A percentile compares a stretch with the other conserved stretches of the same genome.
Evolutionary conservation across 2,797 vertebrate genomes (phyloP).

Genomic region (Pseudochromis fuscus): DNA sequence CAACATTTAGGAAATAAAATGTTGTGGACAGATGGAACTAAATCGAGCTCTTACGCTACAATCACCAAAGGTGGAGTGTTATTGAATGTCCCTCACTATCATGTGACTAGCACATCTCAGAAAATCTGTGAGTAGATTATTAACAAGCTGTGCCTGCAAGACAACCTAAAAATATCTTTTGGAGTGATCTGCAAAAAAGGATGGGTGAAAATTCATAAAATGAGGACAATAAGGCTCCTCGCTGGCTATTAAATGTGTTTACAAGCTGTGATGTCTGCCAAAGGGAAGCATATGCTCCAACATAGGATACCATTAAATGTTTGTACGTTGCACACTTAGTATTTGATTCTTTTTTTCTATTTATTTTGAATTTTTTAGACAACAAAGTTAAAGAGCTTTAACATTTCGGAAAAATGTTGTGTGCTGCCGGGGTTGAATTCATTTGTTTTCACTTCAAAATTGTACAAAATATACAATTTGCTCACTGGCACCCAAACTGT

Average conservation of each 20-base stretch:
- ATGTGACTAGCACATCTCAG: slow-evolving; percentile 24
- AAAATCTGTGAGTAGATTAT: slow-evolving; percentile 46
- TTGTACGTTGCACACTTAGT: background rate
- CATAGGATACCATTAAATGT: too few species aligned
- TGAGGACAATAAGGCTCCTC: slow-evolving; percentile 6
- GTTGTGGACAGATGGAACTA: background rate
- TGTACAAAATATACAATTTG: slow-evolving; percentile 5
- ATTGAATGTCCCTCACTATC: background rate
- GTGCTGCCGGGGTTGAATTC: slow-evolving; percentile 4
- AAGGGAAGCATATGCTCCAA: background rate
- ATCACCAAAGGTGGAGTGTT: background rate
- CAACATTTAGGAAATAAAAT: background rate
- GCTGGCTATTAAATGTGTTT: background rate
- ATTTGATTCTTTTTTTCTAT: background rate
- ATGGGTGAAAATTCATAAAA: slow-evolving; percentile 23
- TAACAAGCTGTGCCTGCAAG: slow-evolving; percentile 24
- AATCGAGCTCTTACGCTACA: background rate
- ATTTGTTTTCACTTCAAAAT: slow-evolving; percentile 8
- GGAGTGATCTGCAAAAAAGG: slow-evolving; percentile 4
- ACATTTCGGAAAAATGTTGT: background rate
- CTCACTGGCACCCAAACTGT: background rate
- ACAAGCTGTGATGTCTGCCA: slow-evolving; percentile 16
- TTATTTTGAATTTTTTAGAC: slow-evolving; percentile 2
- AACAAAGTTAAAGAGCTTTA: background rate
- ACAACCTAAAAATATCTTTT: slow-evolving; percentile 34